Evolutionary conservation across 2,797 vertebrate species (phyloP).

Genomic region (Sebastes oblongus): DNA sequence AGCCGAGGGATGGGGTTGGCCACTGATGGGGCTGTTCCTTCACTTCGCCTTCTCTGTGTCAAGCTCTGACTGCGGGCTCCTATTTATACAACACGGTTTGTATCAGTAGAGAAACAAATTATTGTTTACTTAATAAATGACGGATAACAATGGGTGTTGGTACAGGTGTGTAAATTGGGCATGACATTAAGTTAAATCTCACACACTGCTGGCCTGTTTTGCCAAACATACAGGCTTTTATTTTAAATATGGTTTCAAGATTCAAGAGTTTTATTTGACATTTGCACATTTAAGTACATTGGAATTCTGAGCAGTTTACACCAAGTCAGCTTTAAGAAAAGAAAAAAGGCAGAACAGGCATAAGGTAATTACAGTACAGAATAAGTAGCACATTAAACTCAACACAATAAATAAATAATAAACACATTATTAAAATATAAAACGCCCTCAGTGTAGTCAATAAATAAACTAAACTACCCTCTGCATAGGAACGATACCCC

Average conservation of each 20-base stretch:
- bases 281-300: too few relatives aligned
- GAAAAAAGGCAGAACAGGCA: too few relatives aligned
- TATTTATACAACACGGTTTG: slow-evolving; percentile 23
- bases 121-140: slow-evolving; percentile 14
- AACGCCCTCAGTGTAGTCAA: too few relatives aligned
- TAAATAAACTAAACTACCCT: too few relatives aligned
- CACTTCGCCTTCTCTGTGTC: slow-evolving; percentile 13
- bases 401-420: too few relatives aligned
- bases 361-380: rapidly evolving
- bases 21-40: slow-evolving; percentile 55
- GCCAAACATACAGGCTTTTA: background rate
- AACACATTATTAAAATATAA: too few relatives aligned
- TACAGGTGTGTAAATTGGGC: background rate
- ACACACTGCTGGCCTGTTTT: background rate
- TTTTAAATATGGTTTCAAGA: background rate
- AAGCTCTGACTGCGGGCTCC: slow-evolving; percentile 19
- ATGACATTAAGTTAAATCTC: background rate
- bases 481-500: too few relatives aligned
- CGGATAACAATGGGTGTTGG: background rate
- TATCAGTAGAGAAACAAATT: slow-evolving; percentile 21
- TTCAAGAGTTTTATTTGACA: too few relatives aligned
- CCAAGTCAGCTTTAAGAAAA: too few relatives aligned
- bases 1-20: slow-evolving; percentile 49
- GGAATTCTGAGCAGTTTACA: too few relatives aligned
- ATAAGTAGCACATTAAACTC: too few relatives aligned